Base-by-base conservation (phyloP, 2,888 invertebrate genomes). In the Copidosoma aretas region DNA sequence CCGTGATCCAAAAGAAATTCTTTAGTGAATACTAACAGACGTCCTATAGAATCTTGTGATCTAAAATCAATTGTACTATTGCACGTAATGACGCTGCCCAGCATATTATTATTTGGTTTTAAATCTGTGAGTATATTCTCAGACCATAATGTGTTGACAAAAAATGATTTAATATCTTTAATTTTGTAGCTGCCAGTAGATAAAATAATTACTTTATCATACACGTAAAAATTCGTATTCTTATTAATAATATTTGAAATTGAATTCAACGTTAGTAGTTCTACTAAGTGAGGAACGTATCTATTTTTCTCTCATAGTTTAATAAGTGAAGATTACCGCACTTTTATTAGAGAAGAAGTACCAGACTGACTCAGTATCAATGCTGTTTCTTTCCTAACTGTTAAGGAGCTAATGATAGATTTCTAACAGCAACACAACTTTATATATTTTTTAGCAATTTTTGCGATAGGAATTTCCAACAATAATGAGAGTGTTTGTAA, bases 11-110 rank as follows among this genome's bases (percentile, higher is more conserved):
- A 8, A 32, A 32, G 32, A 32, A 32, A 32, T 32, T 5, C 32
- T 32, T 32, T 8, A 32, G 32, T 32, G 8, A 8, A 53, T 32
- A 57, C 69, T 21, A 69, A 25, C 1, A 67, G 52, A 17, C 14
- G 12, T 17, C 51, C 53, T 17, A 66, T 49, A 51, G 67, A 67
- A 19, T 67, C 62, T 1, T 56, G 25, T 8, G 57, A 56, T 39
- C 0, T 0, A 32, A 67, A 62, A 60, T 67, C 49, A 15, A 67
- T 56, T 1, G 41, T 19, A 0, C 10, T 21, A 57, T 51, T 62
- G 19, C 57, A 56, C 49, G 3, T 24, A 10, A 62, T 43, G 58
- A 56, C 24, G 54, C 58, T 21, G 54, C 60, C 39, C 2, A 14
- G 21, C 21, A 22, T 53, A 22, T 19, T 53, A 14, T 53, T 53